A percentile compares a stretch with the other conserved stretches of the same genome.
Conservation (phyloP, 2,888 invertebrate genomes). For the Melinopterus prodromus region DNA sequence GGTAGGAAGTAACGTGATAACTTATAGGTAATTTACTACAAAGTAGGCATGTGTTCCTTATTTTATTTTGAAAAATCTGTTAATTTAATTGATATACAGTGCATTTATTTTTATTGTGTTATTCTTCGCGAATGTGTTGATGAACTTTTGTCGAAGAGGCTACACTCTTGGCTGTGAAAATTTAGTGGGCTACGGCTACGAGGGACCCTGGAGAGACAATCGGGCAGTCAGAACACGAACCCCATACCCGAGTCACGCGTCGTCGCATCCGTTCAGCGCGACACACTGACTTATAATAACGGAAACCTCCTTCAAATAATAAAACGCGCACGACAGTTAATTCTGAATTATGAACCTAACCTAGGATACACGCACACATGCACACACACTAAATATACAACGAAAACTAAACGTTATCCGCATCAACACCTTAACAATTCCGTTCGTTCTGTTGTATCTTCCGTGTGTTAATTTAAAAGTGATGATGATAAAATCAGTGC, state of each 20-base stretch:
- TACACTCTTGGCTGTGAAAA: background rate
- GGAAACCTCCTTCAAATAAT: constrained; percentile 48
- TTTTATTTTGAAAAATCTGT: too few species aligned
- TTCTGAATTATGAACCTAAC: constrained; percentile 42
- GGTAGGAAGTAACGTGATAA: too few species aligned
- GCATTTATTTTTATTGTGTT: too few species aligned
- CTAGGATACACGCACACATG: constrained; percentile 36
- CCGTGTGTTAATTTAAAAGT: background rate
- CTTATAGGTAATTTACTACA: too few species aligned
- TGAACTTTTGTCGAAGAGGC: too few species aligned
- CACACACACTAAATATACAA: background rate
- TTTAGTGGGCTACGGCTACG: background rate
- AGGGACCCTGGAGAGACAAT: constrained; percentile 45
- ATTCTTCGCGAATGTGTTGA: too few species aligned
- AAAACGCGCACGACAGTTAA: constrained; percentile 35
- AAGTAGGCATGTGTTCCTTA: too few species aligned
- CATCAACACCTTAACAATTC: background rate
- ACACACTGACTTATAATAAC: constrained; percentile 61
- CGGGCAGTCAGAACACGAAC: constrained; percentile 55
- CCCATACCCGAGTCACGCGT: constrained; percentile 54
- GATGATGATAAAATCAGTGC: background rate
- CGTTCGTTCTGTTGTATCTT: background rate
- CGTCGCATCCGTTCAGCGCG: constrained; percentile 56
- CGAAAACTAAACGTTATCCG: background rate
- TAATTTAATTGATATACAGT: too few species aligned